Conservation (phyloP, 2,113 vertebrate species). For the Excalfactoria chinensis region DNA sequence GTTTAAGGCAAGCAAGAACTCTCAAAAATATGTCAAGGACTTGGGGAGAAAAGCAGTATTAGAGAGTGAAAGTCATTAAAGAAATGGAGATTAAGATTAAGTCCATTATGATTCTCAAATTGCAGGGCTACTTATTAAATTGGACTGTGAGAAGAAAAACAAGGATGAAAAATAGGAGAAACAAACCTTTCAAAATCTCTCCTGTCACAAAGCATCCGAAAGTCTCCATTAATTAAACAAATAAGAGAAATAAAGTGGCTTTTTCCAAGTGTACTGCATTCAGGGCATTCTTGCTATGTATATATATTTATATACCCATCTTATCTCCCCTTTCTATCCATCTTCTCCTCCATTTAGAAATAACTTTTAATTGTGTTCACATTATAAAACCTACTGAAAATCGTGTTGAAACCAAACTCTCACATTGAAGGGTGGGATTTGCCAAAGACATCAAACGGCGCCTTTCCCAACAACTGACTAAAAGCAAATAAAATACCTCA, state of each 20-base stretch:
- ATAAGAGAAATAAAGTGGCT: neutral
- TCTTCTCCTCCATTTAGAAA: neutral
- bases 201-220: neutral
- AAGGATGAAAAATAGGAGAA: neutral
- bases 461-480: neutral
- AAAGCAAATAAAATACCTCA: fast-evolving
- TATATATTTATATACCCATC: neutral
- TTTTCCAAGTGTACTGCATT: neutral
- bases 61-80: neutral
- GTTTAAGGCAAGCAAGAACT: neutral
- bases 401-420: neutral
- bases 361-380: neutral
- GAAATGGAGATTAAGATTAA: neutral
- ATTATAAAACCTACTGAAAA: neutral
- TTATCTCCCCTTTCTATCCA: neutral
- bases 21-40: neutral
- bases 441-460: neutral
- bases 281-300: neutral
- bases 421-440: neutral
- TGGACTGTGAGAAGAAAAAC: neutral
- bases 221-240: neutral
- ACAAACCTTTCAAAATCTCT: neutral
- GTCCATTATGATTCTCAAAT: neutral
- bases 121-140: neutral
- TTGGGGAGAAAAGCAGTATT: neutral